Base-by-base conservation (phyloP, 2,797 vertebrate species). In the Siniperca obscura region DNA sequence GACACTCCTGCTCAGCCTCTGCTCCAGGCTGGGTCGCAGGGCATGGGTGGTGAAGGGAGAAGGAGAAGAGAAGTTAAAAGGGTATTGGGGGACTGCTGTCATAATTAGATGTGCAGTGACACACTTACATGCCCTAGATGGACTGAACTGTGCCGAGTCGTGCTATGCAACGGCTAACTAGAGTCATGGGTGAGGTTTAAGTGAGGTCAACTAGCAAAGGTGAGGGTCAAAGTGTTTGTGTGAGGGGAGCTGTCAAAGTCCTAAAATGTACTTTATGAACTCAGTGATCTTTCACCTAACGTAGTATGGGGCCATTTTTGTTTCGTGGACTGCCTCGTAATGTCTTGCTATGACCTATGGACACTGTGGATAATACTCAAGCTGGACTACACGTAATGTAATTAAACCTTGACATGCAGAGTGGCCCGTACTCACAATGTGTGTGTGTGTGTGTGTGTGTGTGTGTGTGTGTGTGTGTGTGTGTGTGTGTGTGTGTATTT, bases 41-140 rank as follows among this genome's bases (percentile, higher is more conserved):
- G 46, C 25, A 8, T 34, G 50, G 22, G 17, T 38, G 68, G 46
- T 70, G 77, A 76, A 68, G 30, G 52, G 66, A 69, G 68, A 55
- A 34, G 27, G 55, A 64, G 59, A 76, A n/a, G 48, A 50, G 55
- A 72, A 44, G 60, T 56, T 40, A 52, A 78, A 81, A 85, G 83
- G 85, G 82, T 62, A 60, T 66, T 50, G 52, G 76, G 77, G 78
- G 78, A 77, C 70, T 66, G 76, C 70, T 72, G 81, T 87, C 87
- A 90, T 89, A 88, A 92, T 91, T 86, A 93, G 86, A 90, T 82
- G 83, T 82, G 85, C 79, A 14, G 71, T 87, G 87, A 87, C 85
- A 90, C 83, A 88, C 81, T 89, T 87, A n/a, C 44, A 74, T 61
- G 74, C 77, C 79, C 86, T 81, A 86, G 40, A 87, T 91, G 90